Conservation (phyloP, 2,888 invertebrate genomes). For the Panzeria rudis region DNA sequence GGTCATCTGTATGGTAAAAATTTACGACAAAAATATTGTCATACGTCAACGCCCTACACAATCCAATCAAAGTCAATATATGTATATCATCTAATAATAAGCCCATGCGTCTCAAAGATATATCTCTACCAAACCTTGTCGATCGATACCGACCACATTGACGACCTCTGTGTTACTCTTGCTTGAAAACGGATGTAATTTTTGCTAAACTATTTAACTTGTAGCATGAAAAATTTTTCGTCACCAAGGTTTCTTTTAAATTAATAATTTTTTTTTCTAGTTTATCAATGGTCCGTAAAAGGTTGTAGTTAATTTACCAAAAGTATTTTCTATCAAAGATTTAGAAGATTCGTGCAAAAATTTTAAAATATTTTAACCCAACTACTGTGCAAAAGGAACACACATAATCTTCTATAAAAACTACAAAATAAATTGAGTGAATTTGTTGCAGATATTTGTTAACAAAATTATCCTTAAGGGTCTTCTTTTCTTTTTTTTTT, state of each 20-base stretch:
- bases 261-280: not conserved
- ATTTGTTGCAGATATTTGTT: slow-evolving; percentile 17
- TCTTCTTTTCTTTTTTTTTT: not conserved
- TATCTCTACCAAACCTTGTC: not conserved
- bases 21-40: too few species aligned
- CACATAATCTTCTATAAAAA: not conserved
- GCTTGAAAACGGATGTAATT: too few species aligned
- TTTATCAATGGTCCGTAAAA: slow-evolving; percentile 38
- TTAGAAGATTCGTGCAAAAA: slow-evolving; percentile 11
- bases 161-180: not conserved
- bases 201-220: too few species aligned
- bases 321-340: slow-evolving; percentile 28
- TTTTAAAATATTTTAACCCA: slow-evolving; percentile 14
- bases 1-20: too few species aligned
- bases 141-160: not conserved
- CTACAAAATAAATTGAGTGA: not conserved
- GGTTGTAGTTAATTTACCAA: slow-evolving; percentile 47
- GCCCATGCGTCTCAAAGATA: not conserved
- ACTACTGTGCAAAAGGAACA: not conserved
- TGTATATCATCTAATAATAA: too few species aligned
- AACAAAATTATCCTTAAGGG: not conserved
- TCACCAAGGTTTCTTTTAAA: not conserved
- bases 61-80: too few species aligned
- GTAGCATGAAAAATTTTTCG: not conserved
- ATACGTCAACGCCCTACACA: too few species aligned